Percentiles rank a stretch among this genome's conserved stretches.
Evolutionary conservation across 2,888 invertebrate species (phyloP).

Genomic region (Cyaniris semiargus): DNA sequence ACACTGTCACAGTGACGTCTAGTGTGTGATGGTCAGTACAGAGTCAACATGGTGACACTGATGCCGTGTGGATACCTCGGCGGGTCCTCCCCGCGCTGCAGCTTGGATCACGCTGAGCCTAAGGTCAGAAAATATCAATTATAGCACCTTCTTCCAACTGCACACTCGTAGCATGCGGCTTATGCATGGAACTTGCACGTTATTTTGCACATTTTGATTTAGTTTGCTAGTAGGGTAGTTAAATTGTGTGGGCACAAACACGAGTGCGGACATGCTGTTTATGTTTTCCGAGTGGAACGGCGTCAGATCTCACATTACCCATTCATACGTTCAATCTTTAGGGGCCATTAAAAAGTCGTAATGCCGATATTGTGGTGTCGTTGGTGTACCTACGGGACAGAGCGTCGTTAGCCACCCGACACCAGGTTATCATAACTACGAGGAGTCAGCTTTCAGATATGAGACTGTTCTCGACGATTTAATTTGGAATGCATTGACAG

Average conservation of each 20-base stretch:
- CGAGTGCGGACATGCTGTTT: conserved; percentile 62
- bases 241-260: conserved; percentile 62
- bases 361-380: conserved; percentile 58
- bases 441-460: conserved; percentile 52
- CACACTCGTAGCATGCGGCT: conserved; percentile 27
- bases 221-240: conserved; percentile 49
- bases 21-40: conserved; percentile 54
- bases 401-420: conserved; percentile 74
- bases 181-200: conserved; percentile 16
- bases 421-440: conserved; percentile 68
- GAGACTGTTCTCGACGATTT: conserved; percentile 51
- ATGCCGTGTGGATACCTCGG: conserved; percentile 84
- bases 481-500: conserved; percentile 52
- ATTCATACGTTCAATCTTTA: conserved; percentile 75
- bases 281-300: conserved; percentile 63
- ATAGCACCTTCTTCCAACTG: conserved; percentile 37
- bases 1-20: conserved; percentile 68
- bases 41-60: conserved; percentile 82
- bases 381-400: conserved; percentile 72
- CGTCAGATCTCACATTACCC: conserved; percentile 72
- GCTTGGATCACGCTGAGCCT: conserved; percentile 74
- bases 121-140: conserved; percentile 63
- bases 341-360: conserved; percentile 76
- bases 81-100: conserved; percentile 78
- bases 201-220: conserved; percentile 15